Percentiles rank a stretch among this genome's conserved stretches.
Evolutionary conservation across 2,888 invertebrate species (phyloP).

Genomic region (Neoscelio sp.): DNA sequence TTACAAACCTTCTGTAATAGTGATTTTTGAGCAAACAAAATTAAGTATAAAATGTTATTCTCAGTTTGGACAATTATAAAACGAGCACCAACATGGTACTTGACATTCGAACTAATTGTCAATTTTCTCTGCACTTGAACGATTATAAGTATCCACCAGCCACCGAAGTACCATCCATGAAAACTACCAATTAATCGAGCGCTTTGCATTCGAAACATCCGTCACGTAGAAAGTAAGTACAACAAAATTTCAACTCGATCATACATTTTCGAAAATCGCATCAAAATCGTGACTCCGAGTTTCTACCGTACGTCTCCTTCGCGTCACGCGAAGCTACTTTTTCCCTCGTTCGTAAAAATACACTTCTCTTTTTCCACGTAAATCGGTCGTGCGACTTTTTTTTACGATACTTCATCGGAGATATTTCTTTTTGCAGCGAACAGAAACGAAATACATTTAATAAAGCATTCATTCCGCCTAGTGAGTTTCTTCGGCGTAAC

Average conservation of each 20-base stretch:
- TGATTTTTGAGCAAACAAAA: slow-evolving; percentile 39
- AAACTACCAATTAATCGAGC: neutral
- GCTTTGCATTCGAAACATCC: slow-evolving; percentile 5
- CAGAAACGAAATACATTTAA: slow-evolving; percentile 20
- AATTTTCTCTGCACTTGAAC: no score
- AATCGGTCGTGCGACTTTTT: slow-evolving; percentile 7
- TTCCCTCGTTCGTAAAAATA: neutral
- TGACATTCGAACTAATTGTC: no score
- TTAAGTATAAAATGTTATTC: neutral
- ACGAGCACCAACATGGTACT: neutral
- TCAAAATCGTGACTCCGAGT: neutral
- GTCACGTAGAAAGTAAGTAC: slow-evolving; percentile 12
- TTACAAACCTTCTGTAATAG: slow-evolving; percentile 19
- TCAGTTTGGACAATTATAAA: slow-evolving; percentile 45
- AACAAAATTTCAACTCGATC: neutral
- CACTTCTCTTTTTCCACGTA: neutral
- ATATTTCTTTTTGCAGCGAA: slow-evolving; percentile 3
- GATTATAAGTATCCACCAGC: neutral
- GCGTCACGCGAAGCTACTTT: no score
- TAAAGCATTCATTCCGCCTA: slow-evolving; percentile 13
- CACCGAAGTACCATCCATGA: neutral
- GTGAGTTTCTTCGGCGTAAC: slow-evolving; percentile 10
- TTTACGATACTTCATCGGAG: neutral
- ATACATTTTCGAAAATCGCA: slow-evolving; percentile 21
- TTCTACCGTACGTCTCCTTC: neutral